Base-by-base conservation (phyloP, 2,888 invertebrate species). In the Apoda limacodes region DNA sequence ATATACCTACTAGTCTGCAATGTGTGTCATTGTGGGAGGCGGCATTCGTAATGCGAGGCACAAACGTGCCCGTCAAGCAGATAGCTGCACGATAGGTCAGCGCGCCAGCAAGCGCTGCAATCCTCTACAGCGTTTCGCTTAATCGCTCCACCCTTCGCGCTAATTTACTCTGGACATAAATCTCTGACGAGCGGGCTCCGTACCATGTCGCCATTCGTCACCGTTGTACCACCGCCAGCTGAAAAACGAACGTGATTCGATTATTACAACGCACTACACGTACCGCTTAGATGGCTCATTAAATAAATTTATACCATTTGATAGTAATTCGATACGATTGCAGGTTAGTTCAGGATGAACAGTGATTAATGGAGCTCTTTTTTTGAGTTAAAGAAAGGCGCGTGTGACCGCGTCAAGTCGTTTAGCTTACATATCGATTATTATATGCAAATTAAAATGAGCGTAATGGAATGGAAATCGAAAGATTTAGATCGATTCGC, bases 211-310 rank as follows among this genome's bases (percentile, higher is more conserved):
- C 55, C 56, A 67, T 68, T 63, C 60, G 62, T 68, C 62, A 59
- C 62, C 43, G 63, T 55, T 51, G 52, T 52, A 48, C 50, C 50
- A 42, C 49, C 48, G 45, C 49, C 46, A 43, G 44, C 56, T 63
- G 59, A 69, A 69, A 72, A 68, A 62, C 61, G 64, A 70, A 68
- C 70, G 69, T 70, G 74, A 66, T 74, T 66, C 52, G 59, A 56
- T 61, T 69, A 67, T 71, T 63, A 70, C 61, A 67, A 60, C 53
- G 58, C 59, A 58, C 57, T 65, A 61, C 63, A 58, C 52, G 55
- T 52, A 58, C 54, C 65, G 65, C 61, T 72, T 68, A 65, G 58
- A 62, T 46, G 64, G 55, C 55, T 67, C 70, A 71, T 75, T 74
- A 71, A 61, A 60, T 60, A 54, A 64, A 70, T 71, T 65, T 64